Evolutionary conservation across 2,113 vertebrate species (phyloP).

Genomic region (Thinocorus orbignyianus): DNA sequence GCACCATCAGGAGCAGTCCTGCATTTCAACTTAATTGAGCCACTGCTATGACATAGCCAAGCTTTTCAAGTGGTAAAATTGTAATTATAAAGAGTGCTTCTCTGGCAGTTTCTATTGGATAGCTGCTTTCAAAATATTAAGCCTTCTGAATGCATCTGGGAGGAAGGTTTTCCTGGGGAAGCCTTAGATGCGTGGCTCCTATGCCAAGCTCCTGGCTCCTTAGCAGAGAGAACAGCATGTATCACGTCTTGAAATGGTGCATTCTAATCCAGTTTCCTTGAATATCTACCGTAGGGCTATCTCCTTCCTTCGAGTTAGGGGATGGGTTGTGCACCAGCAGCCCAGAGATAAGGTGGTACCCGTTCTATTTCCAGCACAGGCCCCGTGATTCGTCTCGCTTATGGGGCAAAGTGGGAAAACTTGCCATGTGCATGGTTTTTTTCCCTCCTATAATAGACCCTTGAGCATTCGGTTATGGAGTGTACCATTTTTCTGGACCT

Average conservation of each 20-base stretch:
- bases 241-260: not conserved
- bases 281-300: fast-evolving
- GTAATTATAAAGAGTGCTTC: not conserved
- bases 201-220: not conserved
- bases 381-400: not conserved
- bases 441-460: not conserved
- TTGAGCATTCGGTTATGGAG: not conserved
- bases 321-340: not conserved
- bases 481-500: not conserved
- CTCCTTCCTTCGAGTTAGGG: not conserved
- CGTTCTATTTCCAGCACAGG: not conserved
- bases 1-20: constrained; percentile 19
- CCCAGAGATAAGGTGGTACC: not conserved
- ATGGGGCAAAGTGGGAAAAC: not conserved
- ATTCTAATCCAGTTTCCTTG: not conserved
- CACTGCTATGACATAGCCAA: not conserved
- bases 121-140: not conserved
- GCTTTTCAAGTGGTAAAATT: constrained; percentile 1
- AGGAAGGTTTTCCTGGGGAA: not conserved
- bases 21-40: constrained; percentile 28
- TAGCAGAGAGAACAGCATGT: not conserved
- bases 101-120: not conserved
- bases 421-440: not conserved
- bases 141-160: not conserved
- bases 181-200: not conserved